Evolutionary conservation across 2,797 vertebrate genomes (phyloP).

Genomic region (Echiichthys vipera): DNA sequence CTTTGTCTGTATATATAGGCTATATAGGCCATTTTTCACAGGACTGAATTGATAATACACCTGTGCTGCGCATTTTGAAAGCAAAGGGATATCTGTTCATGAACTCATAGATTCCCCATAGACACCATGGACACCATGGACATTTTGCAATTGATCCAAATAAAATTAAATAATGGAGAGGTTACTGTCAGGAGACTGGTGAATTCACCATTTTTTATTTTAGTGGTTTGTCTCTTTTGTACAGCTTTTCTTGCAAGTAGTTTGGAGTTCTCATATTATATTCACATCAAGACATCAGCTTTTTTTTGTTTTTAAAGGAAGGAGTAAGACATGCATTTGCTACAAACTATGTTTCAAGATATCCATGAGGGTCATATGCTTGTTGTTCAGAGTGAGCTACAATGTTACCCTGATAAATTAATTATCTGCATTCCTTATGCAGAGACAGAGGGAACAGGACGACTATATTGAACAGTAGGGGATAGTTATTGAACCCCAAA

Average conservation of each 20-base stretch:
- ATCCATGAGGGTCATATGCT: slow-evolving; percentile 17
- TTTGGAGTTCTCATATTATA: slow-evolving; percentile 48
- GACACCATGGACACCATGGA: background rate
- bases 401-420: slow-evolving; percentile 72
- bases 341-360: slow-evolving; percentile 31
- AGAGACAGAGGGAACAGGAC: slow-evolving; percentile 40
- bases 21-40: background rate
- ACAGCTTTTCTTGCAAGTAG: slow-evolving; percentile 12
- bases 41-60: slow-evolving; percentile 19
- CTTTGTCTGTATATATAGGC: background rate
- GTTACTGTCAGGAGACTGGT: slow-evolving; percentile 33
- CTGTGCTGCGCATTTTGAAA: slow-evolving; percentile 10
- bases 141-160: slow-evolving; percentile 22
- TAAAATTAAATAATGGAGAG: slow-evolving; percentile 25
- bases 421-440: slow-evolving; percentile 60
- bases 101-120: background rate
- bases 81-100: slow-evolving; percentile 12
- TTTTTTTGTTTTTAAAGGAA: slow-evolving; percentile 13
- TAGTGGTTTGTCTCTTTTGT: slow-evolving; percentile 17
- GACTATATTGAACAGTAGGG: slow-evolving; percentile 57
- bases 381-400: slow-evolving; percentile 33
- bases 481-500: slow-evolving; percentile 72
- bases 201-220: slow-evolving; percentile 30
- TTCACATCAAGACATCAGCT: slow-evolving; percentile 40
- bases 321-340: slow-evolving; percentile 30